Conservation (phyloP, 2,113 vertebrate species). For the Coptodon rendalli region DNA sequence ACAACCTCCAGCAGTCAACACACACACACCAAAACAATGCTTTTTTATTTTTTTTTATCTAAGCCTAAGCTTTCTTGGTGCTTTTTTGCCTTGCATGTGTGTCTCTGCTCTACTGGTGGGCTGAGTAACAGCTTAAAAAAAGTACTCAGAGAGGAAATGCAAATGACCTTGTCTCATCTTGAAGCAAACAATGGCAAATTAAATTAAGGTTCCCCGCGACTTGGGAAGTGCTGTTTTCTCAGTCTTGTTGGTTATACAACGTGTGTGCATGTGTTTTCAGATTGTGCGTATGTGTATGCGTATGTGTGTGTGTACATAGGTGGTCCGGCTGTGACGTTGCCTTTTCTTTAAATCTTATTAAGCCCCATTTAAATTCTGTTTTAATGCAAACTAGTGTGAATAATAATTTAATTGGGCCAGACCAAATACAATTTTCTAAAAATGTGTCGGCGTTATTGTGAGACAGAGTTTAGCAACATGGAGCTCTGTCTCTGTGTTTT, state of each 20-base stretch:
- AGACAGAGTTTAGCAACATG: neutral
- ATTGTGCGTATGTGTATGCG: neutral
- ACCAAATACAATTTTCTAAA: neutral
- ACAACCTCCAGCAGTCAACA: neutral
- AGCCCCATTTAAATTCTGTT: neutral
- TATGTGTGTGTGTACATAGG: neutral
- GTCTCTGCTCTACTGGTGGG: neutral
- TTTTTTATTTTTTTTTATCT: neutral
- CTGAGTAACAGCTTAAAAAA: constrained; percentile 30
- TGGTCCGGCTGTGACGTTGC: neutral
- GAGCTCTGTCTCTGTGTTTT: neutral
- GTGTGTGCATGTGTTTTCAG: neutral
- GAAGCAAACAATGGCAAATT: constrained; percentile 66
- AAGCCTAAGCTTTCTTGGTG: neutral
- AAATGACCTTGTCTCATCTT: constrained; percentile 65
- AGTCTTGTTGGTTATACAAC: neutral
- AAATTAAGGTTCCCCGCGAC: constrained; percentile 52
- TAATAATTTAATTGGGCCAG: neutral
- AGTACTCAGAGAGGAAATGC: constrained; percentile 46
- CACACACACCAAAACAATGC: constrained; percentile 7
- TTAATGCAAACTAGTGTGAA: neutral
- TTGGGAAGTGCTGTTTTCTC: constrained; percentile 11
- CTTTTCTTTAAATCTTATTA: constrained; percentile 10
- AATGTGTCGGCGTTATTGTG: neutral
- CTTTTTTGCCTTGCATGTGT: neutral